Conservation (phyloP, 2,113 vertebrate genomes). For the Aplodontia rufa region DNA sequence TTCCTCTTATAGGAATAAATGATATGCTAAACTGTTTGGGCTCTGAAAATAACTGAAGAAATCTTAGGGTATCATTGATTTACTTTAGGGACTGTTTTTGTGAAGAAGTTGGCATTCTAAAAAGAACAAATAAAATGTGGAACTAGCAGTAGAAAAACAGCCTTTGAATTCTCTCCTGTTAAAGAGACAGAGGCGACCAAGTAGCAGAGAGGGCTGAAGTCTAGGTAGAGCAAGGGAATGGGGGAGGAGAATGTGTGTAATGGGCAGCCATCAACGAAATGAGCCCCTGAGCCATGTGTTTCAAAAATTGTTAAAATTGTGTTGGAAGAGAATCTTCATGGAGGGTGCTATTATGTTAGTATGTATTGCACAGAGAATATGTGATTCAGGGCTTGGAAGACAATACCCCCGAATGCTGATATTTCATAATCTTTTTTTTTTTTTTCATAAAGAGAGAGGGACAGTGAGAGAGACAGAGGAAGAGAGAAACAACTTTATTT, state of each 20-base stretch:
- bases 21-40: slow-evolving; percentile 38
- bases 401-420: not conserved
- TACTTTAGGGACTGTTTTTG: not conserved
- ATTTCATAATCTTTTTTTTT: not conserved
- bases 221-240: not conserved
- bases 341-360: not conserved
- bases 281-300: not conserved
- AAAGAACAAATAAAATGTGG: not conserved
- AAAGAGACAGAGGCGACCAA: not conserved
- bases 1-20: slow-evolving; percentile 18
- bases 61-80: not conserved
- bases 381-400: not conserved
- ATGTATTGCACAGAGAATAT: not conserved
- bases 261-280: not conserved
- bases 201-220: not conserved
- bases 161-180: not conserved
- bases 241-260: rapidly evolving
- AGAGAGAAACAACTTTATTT: no score
- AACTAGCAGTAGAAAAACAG: not conserved
- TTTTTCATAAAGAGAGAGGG: no score
- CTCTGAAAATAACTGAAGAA: not conserved
- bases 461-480: no score
- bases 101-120: not conserved
- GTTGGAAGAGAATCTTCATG: not conserved
- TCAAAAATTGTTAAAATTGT: not conserved